Percentiles rank a stretch among this genome's conserved stretches.
Conservation (phyloP, 2,888 invertebrate species). For the Erebia palarica region DNA sequence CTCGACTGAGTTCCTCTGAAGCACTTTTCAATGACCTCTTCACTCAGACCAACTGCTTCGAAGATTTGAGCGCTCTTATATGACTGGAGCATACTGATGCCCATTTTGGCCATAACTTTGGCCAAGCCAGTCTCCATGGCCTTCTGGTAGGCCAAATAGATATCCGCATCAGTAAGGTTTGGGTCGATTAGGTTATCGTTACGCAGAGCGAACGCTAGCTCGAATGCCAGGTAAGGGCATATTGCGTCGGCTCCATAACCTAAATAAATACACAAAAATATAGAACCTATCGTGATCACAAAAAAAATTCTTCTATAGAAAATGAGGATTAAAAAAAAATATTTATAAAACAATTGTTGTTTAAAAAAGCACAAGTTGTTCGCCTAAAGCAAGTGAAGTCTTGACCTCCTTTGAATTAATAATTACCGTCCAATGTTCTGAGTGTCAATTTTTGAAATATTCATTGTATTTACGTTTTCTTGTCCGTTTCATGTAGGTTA, state of each 20-base stretch:
- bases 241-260: conserved; percentile 98
- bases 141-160: conserved; percentile 93
- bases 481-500: too few relatives aligned
- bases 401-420: too few relatives aligned
- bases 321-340: too few relatives aligned
- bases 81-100: conserved; percentile 98
- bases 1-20: conserved; percentile 90
- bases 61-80: conserved; percentile 99
- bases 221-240: conserved; percentile 98
- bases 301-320: too few relatives aligned
- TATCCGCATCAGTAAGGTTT: conserved; percentile 88
- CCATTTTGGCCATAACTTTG: conserved; percentile 98
- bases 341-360: too few relatives aligned
- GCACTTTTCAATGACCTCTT: conserved; percentile 96
- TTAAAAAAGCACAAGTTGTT: too few relatives aligned
- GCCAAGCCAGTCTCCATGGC: conserved; percentile 92
- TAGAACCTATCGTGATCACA: too few relatives aligned
- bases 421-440: too few relatives aligned
- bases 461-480: too few relatives aligned
- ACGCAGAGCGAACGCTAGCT: conserved; percentile 93
- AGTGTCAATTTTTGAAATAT: too few relatives aligned
- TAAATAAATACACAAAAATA: conserved; percentile 36
- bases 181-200: conserved; percentile 92
- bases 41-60: conserved; percentile 97
- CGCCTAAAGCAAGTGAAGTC: too few relatives aligned